phyloP scores from a whole-genome alignment of 2,113 vertebrate genomes.

The Hucho hucho region DNA sequence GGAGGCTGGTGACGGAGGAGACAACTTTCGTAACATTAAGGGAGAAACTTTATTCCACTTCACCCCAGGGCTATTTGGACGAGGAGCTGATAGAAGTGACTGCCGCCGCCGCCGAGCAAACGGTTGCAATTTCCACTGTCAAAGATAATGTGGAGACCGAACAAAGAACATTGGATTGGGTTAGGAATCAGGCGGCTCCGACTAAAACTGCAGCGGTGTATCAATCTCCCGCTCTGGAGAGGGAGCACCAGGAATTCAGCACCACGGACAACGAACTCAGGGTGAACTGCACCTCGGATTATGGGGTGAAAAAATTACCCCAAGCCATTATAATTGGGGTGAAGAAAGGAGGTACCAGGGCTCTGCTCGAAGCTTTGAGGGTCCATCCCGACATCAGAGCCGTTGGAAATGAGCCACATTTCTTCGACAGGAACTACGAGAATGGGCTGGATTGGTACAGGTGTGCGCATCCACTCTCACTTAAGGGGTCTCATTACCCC shows the following conservation, averaged over 20 bases:
- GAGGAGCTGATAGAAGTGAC: constrained; percentile 47
- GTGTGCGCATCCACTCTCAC: constrained; percentile 70
- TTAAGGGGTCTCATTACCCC: background rate
- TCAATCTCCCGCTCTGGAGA: constrained; percentile 72
- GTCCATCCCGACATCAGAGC: constrained; percentile 95
- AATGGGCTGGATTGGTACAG: constrained; percentile 97
- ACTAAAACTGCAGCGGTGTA: constrained; percentile 69
- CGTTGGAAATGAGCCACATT: constrained; percentile 94
- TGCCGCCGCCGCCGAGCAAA: constrained; percentile 30
- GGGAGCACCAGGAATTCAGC: constrained; percentile 82
- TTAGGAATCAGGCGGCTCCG: constrained; percentile 72
- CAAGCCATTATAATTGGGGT: constrained; percentile 97
- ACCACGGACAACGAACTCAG: constrained; percentile 83
- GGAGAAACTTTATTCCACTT: constrained; percentile 78
- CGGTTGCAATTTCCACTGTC: constrained; percentile 39
- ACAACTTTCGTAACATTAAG: constrained; percentile 77
- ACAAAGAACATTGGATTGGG: constrained; percentile 73
- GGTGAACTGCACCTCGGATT: constrained; percentile 86
- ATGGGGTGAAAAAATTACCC: constrained; percentile 91
- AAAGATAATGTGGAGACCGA: constrained; percentile 57
- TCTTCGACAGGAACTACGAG: constrained; percentile 98
- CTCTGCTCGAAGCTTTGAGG: constrained; percentile 91
- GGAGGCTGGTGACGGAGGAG: constrained; percentile 72
- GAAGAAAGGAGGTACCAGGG: constrained; percentile 95
- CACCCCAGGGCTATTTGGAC: constrained; percentile 55